phyloP scores from a whole-genome alignment of 2,113 vertebrate genomes.

The Erythrocercus mccallii region DNA sequence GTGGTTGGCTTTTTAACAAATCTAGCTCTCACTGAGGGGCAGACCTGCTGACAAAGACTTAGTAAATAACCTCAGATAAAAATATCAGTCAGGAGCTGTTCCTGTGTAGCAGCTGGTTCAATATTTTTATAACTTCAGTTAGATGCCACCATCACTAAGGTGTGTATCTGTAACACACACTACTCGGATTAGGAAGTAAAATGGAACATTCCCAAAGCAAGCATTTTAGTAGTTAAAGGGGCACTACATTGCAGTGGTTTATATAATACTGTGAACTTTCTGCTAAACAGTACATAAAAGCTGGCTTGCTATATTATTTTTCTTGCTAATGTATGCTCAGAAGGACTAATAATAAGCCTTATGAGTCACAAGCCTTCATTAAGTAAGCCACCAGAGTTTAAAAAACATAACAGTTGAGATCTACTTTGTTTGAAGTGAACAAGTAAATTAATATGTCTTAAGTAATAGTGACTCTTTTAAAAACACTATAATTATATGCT shows the following conservation, averaged over 20 bases:
- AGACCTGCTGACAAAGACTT: not conserved
- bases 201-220: not conserved
- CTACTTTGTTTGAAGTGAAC: constrained; percentile 7
- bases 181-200: not conserved
- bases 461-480: not conserved
- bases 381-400: constrained; percentile 18
- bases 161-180: not conserved
- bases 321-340: constrained; percentile 3
- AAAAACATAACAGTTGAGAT: constrained; percentile 17
- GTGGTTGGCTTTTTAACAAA: not conserved
- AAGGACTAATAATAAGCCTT: constrained; percentile 54
- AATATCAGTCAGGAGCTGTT: not conserved
- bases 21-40: not conserved
- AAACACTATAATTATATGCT: not conserved
- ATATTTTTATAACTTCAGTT: not conserved
- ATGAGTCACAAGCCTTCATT: constrained; percentile 55
- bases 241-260: not conserved
- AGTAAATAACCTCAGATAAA: not conserved
- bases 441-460: not conserved
- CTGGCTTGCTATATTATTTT: not conserved
- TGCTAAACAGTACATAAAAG: constrained; percentile 22
- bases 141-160: not conserved
- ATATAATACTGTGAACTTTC: constrained; percentile 21
- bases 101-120: not conserved
- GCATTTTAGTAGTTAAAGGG: not conserved